Evolutionary conservation across 2,888 invertebrate species (phyloP), one percentile per base, ranked within the genome.

Genomic region (Noctua pronuba): DNA sequence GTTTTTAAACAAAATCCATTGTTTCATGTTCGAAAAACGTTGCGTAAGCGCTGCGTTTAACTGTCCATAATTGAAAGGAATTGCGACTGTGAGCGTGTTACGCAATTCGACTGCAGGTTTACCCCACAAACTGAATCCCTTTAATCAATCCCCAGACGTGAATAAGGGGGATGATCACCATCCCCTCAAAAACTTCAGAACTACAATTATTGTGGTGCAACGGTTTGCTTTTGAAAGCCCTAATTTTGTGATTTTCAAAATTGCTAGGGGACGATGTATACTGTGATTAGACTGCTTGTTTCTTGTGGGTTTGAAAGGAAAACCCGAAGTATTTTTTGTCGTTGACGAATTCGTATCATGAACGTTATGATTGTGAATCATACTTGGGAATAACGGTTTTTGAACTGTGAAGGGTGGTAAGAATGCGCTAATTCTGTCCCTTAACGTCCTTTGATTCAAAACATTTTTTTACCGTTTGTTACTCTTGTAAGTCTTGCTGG

Each of bases 111-210:
- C 46, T 65, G 44, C 58, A 52, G 66, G 67, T 46, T 78, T 70
- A 74, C 88, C 89, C 88, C 66, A 80, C 62, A 65, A 86, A 80
- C 77, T 80, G 71, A 78, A 84, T 85, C 85, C 88, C 90, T 90
- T 88, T 91, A 90, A 91, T 92, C 89, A 91, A 85, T 90, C 89
- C 90, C 82, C 80, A 75, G 73, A 67, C 52, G 77, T 84, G 85
- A 88, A 75, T 85, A 90, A 90, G 88, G 85, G 86, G 81, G 82
- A 73, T 91, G 89, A 91, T 91, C 90, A 88, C 75, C 83, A 74
- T 75, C 89, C 88, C 85, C 82, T 86, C 80, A 81, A 83, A 85
- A 85, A 86, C 86, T 88, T 85, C 82, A 85, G 76, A 88, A 89
- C 88, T 88, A 87, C 88, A 89, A 89, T 90, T 91, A 88, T 41